A percentile compares a stretch with the other conserved stretches of the same genome.
Evolutionary conservation across 2,888 invertebrate genomes (phyloP).

Genomic region (Drosophila picticornis): DNA sequence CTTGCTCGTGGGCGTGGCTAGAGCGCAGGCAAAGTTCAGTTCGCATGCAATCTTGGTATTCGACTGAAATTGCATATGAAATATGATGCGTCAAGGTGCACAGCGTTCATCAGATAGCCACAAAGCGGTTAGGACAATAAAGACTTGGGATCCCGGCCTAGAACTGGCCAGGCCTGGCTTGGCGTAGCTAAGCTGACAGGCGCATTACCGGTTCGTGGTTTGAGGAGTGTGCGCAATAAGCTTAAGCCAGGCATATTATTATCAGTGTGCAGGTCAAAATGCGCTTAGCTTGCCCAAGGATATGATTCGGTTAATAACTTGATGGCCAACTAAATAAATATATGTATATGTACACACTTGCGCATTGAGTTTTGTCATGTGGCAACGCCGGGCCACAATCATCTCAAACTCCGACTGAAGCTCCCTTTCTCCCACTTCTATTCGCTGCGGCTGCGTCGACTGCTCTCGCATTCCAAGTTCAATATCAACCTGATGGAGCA

Average conservation of each 20-base stretch:
- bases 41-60: slow-evolving; percentile 16
- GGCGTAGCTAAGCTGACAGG: slow-evolving; percentile 57
- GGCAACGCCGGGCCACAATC: slow-evolving; percentile 35
- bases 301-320: slow-evolving; percentile 18
- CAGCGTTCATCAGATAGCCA: slow-evolving; percentile 60
- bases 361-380: slow-evolving; percentile 26
- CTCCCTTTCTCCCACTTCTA: slow-evolving; percentile 45
- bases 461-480: slow-evolving; percentile 49
- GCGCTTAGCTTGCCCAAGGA: slow-evolving; percentile 8
- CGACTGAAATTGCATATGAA: slow-evolving; percentile 61
- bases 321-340: slow-evolving; percentile 23
- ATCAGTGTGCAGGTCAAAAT: slow-evolving; percentile 32
- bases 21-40: slow-evolving; percentile 3
- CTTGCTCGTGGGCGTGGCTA: slow-evolving; percentile 8
- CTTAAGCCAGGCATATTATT: slow-evolving; percentile 26
- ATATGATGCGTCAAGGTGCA: slow-evolving; percentile 56
- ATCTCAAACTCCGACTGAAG: slow-evolving; percentile 4
- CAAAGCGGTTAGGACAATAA: slow-evolving; percentile 52
- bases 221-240: slow-evolving; percentile 9
- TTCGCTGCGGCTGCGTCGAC: slow-evolving; percentile 1
- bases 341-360: background rate
- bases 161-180: background rate
- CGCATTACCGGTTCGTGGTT: slow-evolving; percentile 33
- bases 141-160: slow-evolving; percentile 21
- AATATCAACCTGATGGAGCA: slow-evolving; percentile 47